Conservation (phyloP, 2,113 vertebrate genomes). For the Corydoras sp. region DNA sequence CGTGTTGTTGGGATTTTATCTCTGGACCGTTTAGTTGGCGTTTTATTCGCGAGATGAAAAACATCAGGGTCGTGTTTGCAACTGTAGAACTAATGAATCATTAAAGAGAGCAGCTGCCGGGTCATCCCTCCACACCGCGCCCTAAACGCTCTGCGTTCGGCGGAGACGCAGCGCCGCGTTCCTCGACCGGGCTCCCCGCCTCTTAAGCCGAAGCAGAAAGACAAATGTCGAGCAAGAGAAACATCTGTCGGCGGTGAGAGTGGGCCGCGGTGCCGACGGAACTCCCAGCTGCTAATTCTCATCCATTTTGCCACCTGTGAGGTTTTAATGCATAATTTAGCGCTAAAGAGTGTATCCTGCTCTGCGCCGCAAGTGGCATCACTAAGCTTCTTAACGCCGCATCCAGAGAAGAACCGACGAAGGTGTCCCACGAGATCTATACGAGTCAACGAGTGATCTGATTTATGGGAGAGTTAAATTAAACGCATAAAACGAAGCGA, state of each 20-base stretch:
- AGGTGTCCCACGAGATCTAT: too few species aligned
- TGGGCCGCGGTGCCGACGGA: slow-evolving; percentile 29
- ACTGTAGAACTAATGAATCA: slow-evolving; percentile 32
- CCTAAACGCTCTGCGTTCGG: slow-evolving; percentile 34
- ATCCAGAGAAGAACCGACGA: not conserved
- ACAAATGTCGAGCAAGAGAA: slow-evolving; percentile 43
- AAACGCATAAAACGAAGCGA: too few species aligned
- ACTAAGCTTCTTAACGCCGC: slow-evolving; percentile 26
- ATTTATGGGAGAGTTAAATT: too few species aligned
- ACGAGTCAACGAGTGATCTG: too few species aligned
- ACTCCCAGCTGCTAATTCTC: slow-evolving; percentile 41
- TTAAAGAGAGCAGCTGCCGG: slow-evolving; percentile 36
- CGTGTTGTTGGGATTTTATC: too few species aligned
- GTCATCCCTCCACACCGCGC: slow-evolving; percentile 16
- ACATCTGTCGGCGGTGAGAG: slow-evolving; percentile 43
- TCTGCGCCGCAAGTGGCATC: slow-evolving; percentile 25
- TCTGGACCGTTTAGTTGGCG: not conserved
- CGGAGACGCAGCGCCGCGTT: slow-evolving; percentile 26
- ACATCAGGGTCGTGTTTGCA: slow-evolving; percentile 5
- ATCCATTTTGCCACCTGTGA: slow-evolving; percentile 45
- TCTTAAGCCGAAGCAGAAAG: slow-evolving; percentile 40
- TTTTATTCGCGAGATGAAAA: slow-evolving; percentile 7
- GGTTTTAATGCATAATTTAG: slow-evolving; percentile 46
- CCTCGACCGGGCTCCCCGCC: slow-evolving; percentile 22
- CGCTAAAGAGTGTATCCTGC: slow-evolving; percentile 39